Evolutionary conservation across 2,888 invertebrate species (phyloP).

Genomic region (Eupeodes latifasciatus): DNA sequence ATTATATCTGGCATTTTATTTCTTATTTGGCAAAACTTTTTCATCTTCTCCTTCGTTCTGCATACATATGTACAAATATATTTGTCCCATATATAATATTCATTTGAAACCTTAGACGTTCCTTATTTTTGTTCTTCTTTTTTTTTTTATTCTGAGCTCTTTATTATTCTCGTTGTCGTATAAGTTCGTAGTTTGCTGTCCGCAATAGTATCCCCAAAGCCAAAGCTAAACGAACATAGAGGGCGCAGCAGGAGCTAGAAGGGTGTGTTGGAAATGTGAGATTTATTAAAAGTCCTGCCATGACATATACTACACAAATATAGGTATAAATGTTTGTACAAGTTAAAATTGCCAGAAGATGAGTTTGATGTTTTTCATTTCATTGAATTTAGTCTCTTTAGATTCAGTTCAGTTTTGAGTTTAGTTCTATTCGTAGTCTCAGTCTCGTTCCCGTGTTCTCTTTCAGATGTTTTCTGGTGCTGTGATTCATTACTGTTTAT

Average conservation of each 20-base stretch:
- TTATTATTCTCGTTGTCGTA: no score
- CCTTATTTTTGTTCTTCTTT: neutral
- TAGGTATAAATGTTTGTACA: neutral
- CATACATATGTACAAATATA: no score
- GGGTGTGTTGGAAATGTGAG: conserved; percentile 50
- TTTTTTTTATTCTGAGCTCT: neutral
- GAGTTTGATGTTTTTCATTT: conserved; percentile 66
- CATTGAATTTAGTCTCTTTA: conserved; percentile 12
- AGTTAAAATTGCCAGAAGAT: conserved; percentile 53
- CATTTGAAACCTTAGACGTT: conserved; percentile 21
- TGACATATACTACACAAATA: conserved; percentile 34
- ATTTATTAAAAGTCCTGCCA: conserved; percentile 71
- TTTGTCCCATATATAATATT: neutral
- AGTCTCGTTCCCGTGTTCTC: no score
- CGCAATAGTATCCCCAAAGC: conserved; percentile 15
- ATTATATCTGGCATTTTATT: conserved; percentile 69
- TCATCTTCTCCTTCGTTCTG: neutral
- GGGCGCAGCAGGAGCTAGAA: neutral
- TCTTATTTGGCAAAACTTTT: conserved; percentile 60
- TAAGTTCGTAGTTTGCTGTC: neutral
- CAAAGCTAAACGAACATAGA: neutral
- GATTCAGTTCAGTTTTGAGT: conserved; percentile 1
- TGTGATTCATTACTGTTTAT: conserved; percentile 73
- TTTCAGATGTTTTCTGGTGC: conserved; percentile 2
- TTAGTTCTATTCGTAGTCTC: no score